Evolutionary conservation across 2,888 invertebrate genomes (phyloP), one percentile per base, ranked within the genome.

Genomic region (Eulithis prunata): DNA sequence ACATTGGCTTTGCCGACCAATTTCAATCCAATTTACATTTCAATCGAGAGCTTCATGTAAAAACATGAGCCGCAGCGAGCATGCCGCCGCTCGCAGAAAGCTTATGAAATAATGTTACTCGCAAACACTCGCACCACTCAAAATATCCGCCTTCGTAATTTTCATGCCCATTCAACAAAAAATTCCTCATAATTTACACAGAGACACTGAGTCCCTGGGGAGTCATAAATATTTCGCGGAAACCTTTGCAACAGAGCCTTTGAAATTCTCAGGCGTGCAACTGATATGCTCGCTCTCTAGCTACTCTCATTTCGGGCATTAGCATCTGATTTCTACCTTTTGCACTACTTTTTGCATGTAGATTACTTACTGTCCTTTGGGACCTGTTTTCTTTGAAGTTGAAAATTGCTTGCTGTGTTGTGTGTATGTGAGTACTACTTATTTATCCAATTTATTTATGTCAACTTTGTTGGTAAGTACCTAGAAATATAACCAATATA

Each of bases 21-120:
- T 88, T 88, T 85, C 83, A 84, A 86, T 85, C 83, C 86, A 88
- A 89, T 89, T 89, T 88, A 88, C 88, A 88, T 89, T 89, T 88
- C 88, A 89, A 88, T 88, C 88, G 86, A 74, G 76, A 80, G 84
- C 76, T 87, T 88, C 88, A 88, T 88, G 88, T 85, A 86, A 88
- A 88, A 87, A 88, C 88, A 88, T 88, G 88, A 89, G 87, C 73
- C 74, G 74, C 79, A 75, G 76, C 76, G 83, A 80, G 80, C 81
- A 81, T 79, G 76, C 72, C 72, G 76, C 78, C 62, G 74, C 77
- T 75, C 68, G 77, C 75, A 73, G 77, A 78, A 74, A 74, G 83
- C 85, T 87, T 88, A 86, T 87, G 81, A 86, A 85, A 85, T 86
- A 85, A 86, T 87, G 87, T 86, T 81, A 81, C 80, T 78, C 74